Base-by-base conservation (phyloP, 2,113 vertebrate species). In the Leptobrachium ailaonicum region DNA sequence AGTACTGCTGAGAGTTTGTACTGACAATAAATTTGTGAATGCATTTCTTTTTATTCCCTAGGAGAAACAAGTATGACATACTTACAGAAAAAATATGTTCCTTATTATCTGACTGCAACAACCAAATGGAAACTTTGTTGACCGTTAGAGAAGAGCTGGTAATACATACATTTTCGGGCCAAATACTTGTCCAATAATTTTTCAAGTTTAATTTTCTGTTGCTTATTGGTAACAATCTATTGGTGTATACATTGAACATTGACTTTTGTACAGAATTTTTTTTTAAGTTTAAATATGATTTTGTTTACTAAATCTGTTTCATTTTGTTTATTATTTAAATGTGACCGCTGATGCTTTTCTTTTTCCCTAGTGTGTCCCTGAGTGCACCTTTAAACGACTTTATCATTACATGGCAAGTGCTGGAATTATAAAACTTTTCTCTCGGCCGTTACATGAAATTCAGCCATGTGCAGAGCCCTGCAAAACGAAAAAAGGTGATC, bases 11-110 rank as follows among this genome's bases (percentile, higher is more conserved):
- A 32, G 20, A 32, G 20, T 32, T 32, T 32, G 20, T 32, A 32
- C 20, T 32, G 20, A 32, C 20, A 32, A 32, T 32, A 32, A 32
- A 32, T 32, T 32, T 32, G 20, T 32, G 20, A 32, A 32, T 32
- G 20, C 20, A 32, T 32, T 32, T 32, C 47, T 50, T 32, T 68
- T 73, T 83, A 56, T 86, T 66, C 76, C 74, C 41, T 84, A 99
- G 98, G 92, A 93, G 95, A 82, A 95, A 89, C 83, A 98, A 96
- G 77, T 98, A 98, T 0, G 96, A 98, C 83, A 92, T 97, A 71
- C 91, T 99, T 77, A 96, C 96, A 94, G 97, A 99, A 90, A 88
- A 89, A 8, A 88, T 94, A 12, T 98, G 96, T 0, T 88, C 87
- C 71, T 64, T 94, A 32, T 92, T 99, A 62, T 91, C 89, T 67